Evolutionary conservation across 2,888 invertebrate genomes (phyloP).

Genomic region (Parapristionchus giblindavisi): DNA sequence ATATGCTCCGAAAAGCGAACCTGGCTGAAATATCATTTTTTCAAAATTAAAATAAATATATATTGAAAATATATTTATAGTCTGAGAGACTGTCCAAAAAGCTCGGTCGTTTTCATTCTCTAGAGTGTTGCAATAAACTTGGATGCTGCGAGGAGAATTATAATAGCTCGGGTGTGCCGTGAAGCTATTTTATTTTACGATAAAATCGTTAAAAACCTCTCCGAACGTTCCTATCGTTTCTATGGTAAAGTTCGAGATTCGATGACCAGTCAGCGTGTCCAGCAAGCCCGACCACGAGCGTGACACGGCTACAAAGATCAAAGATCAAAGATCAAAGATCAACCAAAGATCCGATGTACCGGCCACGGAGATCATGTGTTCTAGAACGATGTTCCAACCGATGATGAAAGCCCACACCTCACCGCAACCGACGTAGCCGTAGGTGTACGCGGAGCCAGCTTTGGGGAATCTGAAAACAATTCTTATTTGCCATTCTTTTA

Average conservation of each 20-base stretch:
- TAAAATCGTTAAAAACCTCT: too few relatives aligned
- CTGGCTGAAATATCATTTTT: slow-evolving; percentile 27
- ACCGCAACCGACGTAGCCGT: slow-evolving; percentile 93
- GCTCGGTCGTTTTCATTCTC: too few relatives aligned
- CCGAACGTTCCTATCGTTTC: slow-evolving; percentile 55
- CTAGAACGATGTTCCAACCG: slow-evolving; percentile 72
- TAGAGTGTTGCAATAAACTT: too few relatives aligned
- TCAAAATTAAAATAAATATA: too few relatives aligned
- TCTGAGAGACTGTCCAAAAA: too few relatives aligned
- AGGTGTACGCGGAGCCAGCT: slow-evolving; percentile 80
- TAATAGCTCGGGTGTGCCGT: too few relatives aligned
- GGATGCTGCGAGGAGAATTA: too few relatives aligned
- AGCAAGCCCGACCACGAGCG: slow-evolving; percentile 72
- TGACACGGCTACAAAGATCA: slow-evolving; percentile 70
- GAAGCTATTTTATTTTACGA: too few relatives aligned
- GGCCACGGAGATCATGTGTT: slow-evolving; percentile 83
- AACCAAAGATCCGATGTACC: too few relatives aligned
- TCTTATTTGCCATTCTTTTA: too few relatives aligned
- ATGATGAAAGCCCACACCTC: slow-evolving; percentile 89
- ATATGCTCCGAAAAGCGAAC: slow-evolving; percentile 62
- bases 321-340: not conserved
- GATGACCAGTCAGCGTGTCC: slow-evolving; percentile 69
- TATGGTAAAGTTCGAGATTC: slow-evolving; percentile 71
- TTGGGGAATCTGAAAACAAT: slow-evolving; percentile 78
- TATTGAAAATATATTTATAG: too few relatives aligned